phyloP scores from a whole-genome alignment of 1,140 invertebrate genomes.

The Nasonia giraulti region DNA sequence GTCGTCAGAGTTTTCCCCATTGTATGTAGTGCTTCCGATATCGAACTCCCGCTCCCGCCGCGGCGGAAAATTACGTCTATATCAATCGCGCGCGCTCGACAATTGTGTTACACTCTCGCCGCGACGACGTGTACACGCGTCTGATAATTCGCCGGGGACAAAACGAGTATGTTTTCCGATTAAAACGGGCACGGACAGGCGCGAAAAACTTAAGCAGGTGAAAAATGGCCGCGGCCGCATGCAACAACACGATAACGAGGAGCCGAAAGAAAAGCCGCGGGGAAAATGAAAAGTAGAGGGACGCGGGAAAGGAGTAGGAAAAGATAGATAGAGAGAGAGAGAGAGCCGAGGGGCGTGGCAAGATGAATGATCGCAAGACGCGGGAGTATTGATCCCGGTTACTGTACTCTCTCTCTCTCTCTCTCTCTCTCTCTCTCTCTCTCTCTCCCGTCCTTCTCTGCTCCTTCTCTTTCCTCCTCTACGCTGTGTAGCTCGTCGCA shows the following conservation, averaged over 20 bases:
- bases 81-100: too few species aligned
- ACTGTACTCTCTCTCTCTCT: slow-evolving; percentile 62
- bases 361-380: slow-evolving; percentile 76
- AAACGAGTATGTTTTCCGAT: background rate
- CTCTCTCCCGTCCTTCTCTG: slow-evolving; percentile 54
- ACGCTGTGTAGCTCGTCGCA: background rate
- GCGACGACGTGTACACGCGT: too few species aligned
- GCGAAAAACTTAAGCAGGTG: background rate
- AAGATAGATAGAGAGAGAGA: slow-evolving; percentile 54
- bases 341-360: slow-evolving; percentile 73
- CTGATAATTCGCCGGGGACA: too few species aligned
- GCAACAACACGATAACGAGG: background rate
- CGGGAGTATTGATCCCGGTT: slow-evolving; percentile 73
- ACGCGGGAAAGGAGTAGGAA: slow-evolving; percentile 56
- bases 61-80: too few species aligned
- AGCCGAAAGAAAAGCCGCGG: background rate
- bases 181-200: background rate
- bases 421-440: too few species aligned
- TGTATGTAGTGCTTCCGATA: background rate
- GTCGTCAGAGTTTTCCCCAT: background rate
- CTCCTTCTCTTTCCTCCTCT: slow-evolving; percentile 53
- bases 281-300: slow-evolving; percentile 45
- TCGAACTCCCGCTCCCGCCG: too few species aligned
- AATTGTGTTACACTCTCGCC: too few species aligned
- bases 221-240: background rate